Base-by-base conservation (phyloP, 2,113 vertebrate species). In the Edolisoma coerulescens region DNA sequence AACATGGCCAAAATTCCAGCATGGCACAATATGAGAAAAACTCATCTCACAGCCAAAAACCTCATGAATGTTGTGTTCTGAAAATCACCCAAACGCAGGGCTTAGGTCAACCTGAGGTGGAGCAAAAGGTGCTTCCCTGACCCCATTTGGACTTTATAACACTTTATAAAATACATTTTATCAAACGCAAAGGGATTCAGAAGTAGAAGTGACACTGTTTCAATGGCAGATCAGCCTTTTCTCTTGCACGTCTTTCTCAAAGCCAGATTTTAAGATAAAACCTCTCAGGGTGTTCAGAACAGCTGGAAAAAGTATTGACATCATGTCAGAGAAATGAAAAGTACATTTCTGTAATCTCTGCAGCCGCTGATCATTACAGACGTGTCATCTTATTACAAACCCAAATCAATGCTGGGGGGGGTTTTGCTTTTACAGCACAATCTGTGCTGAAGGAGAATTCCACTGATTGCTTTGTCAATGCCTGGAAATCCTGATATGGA, bases 311-410 rank as follows among this genome's bases (percentile, higher is more conserved):
- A 57, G 24, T 97, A 98, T 89, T 89, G 97, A 97, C 87, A 69
- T 69, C 20, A 18, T 57, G 95, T 96, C 96, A 97, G 92, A 39
- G 57, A 73, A 97, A 75, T 71, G 92, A 94, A 97, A 89, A 97
- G 96, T 70, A 73, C 85, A 83, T 96, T 97, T 94, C 96, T 87
- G 87, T 96, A 89, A 95, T 90, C 87, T 95, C 93, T 17, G 59
- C 73, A 96, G 88, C 68, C 3, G 3, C 75, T 44, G 92, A 97
- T 97, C 97, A 95, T 96, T 97, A 90, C 74, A 75, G 95, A 90
- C 65, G 73, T 96, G 91, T 94, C 94, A 97, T 90, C 92, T 93
- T 95, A 96, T 97, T 97, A 96, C 94, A 97, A 87, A 82, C 47
- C 84, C 84, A 87, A 87, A 98, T 98, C 97, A 97, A 96, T 96